phyloP scores from a whole-genome alignment of 2,888 invertebrate genomes.

The Therioaphis trifolii region DNA sequence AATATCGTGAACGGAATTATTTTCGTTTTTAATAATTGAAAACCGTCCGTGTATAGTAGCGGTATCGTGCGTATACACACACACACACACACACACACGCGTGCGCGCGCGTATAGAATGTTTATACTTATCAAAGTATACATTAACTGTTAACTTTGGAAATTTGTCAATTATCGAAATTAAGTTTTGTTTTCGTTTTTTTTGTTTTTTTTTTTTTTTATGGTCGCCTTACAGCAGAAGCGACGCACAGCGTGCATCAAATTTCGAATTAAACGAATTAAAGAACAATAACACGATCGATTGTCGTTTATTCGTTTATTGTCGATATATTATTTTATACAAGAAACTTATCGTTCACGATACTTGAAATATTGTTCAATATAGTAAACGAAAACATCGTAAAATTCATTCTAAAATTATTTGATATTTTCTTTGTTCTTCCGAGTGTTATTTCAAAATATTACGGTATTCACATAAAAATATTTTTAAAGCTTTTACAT shows the following conservation, averaged over 20 bases:
- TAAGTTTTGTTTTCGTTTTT: neutral
- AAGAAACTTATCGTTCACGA: neutral
- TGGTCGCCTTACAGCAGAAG: neutral
- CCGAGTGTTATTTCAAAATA: slow-evolving; percentile 21
- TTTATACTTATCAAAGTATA: too few relatives aligned
- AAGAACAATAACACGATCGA: slow-evolving; percentile 28
- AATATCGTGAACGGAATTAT: neutral
- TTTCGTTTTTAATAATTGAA: neutral
- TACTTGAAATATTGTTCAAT: slow-evolving; percentile 12
- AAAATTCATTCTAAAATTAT: slow-evolving; percentile 16
- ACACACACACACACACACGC: too few relatives aligned
- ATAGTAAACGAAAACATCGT: slow-evolving; percentile 24
- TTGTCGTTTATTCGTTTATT: slow-evolving; percentile 7
- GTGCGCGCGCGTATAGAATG: too few relatives aligned
- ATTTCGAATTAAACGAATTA: slow-evolving; percentile 17
- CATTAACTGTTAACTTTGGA: too few relatives aligned
- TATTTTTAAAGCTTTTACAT: slow-evolving; percentile 23
- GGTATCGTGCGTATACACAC: neutral
- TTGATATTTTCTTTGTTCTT: slow-evolving; percentile 23
- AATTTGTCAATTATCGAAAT: neutral
- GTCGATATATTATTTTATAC: neutral
- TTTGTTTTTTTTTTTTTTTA: neutral
- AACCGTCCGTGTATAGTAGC: neutral
- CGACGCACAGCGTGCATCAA: neutral
- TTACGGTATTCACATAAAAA: neutral